Percentiles rank a stretch among this genome's conserved stretches.
Evolutionary conservation across 2,113 vertebrate species (phyloP).

Genomic region (Gavia stellata): DNA sequence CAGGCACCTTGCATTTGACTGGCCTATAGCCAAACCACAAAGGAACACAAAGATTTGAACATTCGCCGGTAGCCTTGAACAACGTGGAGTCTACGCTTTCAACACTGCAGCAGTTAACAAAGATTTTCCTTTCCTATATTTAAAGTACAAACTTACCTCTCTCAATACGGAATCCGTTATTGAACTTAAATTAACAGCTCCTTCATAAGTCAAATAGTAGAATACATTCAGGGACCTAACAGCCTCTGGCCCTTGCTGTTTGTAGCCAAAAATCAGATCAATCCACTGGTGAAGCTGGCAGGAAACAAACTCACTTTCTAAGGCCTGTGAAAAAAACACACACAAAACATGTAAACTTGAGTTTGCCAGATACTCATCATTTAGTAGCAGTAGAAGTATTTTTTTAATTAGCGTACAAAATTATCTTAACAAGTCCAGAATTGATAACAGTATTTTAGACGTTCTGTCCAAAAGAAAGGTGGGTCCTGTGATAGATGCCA

Average conservation of each 20-base stretch:
- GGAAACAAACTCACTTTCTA: conserved; percentile 98
- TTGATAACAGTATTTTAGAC: not conserved
- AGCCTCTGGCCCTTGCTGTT: conserved; percentile 96
- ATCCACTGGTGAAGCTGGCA: conserved; percentile 99
- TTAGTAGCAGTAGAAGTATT: not conserved
- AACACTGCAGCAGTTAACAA: not conserved
- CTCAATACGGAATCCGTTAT: conserved; percentile 88
- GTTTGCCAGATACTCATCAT: not conserved
- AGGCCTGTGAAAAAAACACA: conserved; percentile 73
- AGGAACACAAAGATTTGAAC: not conserved
- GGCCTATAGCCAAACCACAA: not conserved
- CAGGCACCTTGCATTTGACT: not conserved
- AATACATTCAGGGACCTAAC: conserved; percentile 91
- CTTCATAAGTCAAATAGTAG: conserved; percentile 97
- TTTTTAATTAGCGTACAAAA: not conserved
- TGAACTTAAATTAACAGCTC: conserved; percentile 90
- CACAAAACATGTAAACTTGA: not conserved
- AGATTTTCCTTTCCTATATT: not conserved
- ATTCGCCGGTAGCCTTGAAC: not conserved
- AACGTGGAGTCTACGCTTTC: not conserved
- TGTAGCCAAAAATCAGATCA: conserved; percentile 98
- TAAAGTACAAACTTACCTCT: conserved; percentile 81
- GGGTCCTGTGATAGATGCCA: not conserved
- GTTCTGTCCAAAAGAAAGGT: not conserved
- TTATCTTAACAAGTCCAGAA: not conserved